Evolutionary conservation across 1,140 invertebrate genomes (phyloP).

Genomic region (Hermatobates lingyangjiaoensis): DNA sequence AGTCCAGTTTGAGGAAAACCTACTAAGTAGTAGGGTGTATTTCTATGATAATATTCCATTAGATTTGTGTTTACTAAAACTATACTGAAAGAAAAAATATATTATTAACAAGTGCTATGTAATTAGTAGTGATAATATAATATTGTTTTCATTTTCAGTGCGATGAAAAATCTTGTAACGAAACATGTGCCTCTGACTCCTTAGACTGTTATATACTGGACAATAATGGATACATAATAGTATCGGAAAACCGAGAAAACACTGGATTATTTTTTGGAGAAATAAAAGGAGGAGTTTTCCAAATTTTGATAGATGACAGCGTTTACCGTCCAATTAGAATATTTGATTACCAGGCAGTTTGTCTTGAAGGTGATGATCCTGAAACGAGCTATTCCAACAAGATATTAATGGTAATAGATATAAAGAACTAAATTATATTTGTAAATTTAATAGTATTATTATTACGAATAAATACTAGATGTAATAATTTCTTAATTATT

Average conservation of each 20-base stretch:
- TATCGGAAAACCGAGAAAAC: constrained; percentile 47
- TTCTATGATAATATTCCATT: too few species aligned
- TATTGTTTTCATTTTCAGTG: constrained; percentile 6
- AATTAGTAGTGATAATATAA: not conserved
- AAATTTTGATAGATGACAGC: constrained; percentile 48
- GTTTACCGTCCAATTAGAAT: constrained; percentile 58
- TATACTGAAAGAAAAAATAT: too few species aligned
- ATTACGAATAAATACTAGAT: not conserved
- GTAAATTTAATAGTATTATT: not conserved
- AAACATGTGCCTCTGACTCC: constrained; percentile 46
- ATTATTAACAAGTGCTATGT: too few species aligned
- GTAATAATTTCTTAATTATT: not conserved
- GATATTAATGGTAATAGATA: constrained; percentile 34
- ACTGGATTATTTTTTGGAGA: constrained; percentile 78
- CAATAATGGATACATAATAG: constrained; percentile 72
- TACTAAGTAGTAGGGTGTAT: too few species aligned
- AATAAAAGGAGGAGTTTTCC: constrained; percentile 57
- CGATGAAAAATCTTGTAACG: constrained; percentile 13
- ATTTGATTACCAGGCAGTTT: constrained; percentile 80
- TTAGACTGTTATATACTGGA: constrained; percentile 73
- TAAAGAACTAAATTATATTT: not conserved
- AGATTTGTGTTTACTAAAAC: too few species aligned
- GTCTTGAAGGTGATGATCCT: constrained; percentile 33
- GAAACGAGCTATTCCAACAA: constrained; percentile 31
- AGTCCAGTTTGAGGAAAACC: too few species aligned